Conservation (phyloP, 2,797 vertebrate species). For the Halcyon badia region DNA sequence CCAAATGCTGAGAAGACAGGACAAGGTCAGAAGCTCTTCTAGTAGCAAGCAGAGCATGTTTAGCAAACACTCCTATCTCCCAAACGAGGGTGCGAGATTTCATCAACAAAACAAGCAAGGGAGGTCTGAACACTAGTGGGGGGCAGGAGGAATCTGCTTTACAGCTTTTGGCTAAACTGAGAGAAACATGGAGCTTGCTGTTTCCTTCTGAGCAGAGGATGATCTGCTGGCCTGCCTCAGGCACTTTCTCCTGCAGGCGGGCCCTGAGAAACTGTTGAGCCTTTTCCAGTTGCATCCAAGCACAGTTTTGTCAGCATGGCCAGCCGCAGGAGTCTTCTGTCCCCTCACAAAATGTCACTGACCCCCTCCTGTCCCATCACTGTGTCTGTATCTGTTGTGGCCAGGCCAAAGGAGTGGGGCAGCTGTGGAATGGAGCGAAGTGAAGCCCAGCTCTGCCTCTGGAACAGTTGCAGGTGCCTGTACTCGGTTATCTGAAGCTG, state of each 20-base stretch:
- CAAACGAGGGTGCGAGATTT: conserved; percentile 59
- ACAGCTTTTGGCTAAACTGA: conserved; percentile 15
- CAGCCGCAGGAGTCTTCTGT: rapidly evolving
- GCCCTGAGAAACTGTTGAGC: background rate
- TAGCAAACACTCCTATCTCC: conserved; percentile 30
- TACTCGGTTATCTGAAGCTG: background rate
- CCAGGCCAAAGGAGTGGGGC: background rate
- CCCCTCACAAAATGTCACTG: background rate
- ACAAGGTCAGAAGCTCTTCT: conserved; percentile 69
- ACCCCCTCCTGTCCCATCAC: background rate
- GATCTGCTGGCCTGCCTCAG: background rate
- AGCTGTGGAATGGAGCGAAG: background rate
- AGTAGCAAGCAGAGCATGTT: conserved; percentile 44
- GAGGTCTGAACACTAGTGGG: background rate
- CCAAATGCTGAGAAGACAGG: conserved; percentile 44
- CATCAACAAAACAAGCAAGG: background rate
- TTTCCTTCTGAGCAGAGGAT: background rate
- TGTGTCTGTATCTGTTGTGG: background rate
- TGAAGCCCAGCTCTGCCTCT: background rate
- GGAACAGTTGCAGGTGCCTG: background rate
- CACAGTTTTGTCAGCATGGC: rapidly evolving
- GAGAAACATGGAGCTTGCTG: background rate
- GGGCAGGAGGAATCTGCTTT: background rate
- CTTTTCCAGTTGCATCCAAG: background rate
- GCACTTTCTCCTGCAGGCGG: background rate